phyloP scores from a whole-genome alignment of 2,797 vertebrate species.

The Smutsia gigantea region DNA sequence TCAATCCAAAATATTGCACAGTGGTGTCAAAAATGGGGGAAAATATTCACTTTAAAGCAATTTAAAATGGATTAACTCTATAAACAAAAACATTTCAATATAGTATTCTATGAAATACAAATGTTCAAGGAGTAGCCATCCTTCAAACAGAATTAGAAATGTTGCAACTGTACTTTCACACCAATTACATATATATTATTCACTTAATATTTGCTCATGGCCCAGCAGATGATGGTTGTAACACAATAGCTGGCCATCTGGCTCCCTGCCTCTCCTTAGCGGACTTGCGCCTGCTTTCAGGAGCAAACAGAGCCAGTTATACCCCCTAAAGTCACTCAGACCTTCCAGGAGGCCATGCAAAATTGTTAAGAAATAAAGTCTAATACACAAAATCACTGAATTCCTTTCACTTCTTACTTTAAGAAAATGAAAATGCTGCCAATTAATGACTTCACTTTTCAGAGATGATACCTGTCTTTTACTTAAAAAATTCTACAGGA shows the following conservation, averaged over 20 bases:
- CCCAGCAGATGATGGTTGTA: slow-evolving; percentile 85
- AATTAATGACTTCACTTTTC: slow-evolving; percentile 17
- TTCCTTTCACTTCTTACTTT: slow-evolving; percentile 26
- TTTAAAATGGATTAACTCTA: slow-evolving; percentile 85
- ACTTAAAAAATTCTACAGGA: neutral
- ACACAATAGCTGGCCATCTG: slow-evolving; percentile 87
- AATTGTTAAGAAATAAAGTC: slow-evolving; percentile 54
- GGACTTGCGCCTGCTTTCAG: slow-evolving; percentile 55
- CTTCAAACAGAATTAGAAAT: slow-evolving; percentile 67
- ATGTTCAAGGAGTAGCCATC: slow-evolving; percentile 64
- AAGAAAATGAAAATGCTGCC: slow-evolving; percentile 24
- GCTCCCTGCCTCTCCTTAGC: slow-evolving; percentile 75
- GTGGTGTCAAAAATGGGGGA: slow-evolving; percentile 82
- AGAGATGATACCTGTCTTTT: neutral
- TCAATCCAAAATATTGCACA: slow-evolving; percentile 86
- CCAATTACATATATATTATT: slow-evolving; percentile 83
- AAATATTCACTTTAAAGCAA: slow-evolving; percentile 75
- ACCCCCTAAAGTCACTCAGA: slow-evolving; percentile 59
- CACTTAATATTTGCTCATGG: slow-evolving; percentile 82
- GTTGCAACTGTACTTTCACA: slow-evolving; percentile 82
- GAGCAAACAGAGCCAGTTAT: slow-evolving; percentile 73
- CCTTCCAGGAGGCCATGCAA: slow-evolving; percentile 20
- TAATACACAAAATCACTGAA: neutral
- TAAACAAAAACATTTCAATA: slow-evolving; percentile 75
- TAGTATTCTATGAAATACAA: slow-evolving; percentile 63